Percentiles rank a stretch among this genome's conserved stretches.
Conservation (phyloP, 92 coral and sea anemone species). For the Zoanthus gigantus region DNA sequence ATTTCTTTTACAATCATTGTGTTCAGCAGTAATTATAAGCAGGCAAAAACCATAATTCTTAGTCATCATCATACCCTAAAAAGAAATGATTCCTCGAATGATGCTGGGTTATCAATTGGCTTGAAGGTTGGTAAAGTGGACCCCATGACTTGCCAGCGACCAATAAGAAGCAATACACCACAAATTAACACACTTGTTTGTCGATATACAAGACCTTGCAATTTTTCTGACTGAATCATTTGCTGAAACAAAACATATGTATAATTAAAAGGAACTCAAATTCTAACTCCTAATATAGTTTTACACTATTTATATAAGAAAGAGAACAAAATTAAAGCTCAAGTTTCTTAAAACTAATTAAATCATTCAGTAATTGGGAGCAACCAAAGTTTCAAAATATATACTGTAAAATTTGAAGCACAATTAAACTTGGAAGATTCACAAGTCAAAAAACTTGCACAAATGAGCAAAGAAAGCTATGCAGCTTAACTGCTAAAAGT, state of each 20-base stretch:
- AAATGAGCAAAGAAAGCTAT: no score
- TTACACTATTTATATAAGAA: not conserved
- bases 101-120: conserved; percentile 91
- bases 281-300: not conserved
- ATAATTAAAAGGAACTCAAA: not conserved
- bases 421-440: not conserved
- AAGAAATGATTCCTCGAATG: conserved; percentile 81
- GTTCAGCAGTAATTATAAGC: no score
- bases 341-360: no score
- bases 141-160: conserved; percentile 91
- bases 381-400: no score
- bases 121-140: conserved; percentile 83
- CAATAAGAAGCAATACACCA: conserved; percentile 76
- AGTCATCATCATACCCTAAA: conserved; percentile 60
- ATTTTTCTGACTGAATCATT: conserved; percentile 8
- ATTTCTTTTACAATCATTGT: no score
- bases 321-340: not conserved
- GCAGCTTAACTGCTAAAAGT: no score
- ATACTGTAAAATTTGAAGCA: no score
- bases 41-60: no score
- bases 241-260: conserved; percentile 10
- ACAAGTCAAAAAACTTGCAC: no score
- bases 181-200: conserved; percentile 64
- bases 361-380: not conserved
- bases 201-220: conserved; percentile 69